Evolutionary conservation across 2,888 invertebrate genomes (phyloP).

Genomic region (Helicoverpa assulta): DNA sequence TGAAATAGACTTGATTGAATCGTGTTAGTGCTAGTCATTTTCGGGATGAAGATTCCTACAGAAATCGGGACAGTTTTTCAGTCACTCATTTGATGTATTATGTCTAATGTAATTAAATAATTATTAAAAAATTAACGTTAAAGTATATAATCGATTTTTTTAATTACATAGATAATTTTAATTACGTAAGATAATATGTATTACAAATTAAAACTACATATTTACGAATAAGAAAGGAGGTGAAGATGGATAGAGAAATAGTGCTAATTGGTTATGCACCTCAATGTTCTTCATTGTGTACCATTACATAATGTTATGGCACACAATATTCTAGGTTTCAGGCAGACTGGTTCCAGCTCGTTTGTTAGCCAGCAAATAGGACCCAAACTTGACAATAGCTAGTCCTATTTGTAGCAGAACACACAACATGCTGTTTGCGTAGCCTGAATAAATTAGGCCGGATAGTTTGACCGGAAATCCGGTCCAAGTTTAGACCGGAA

Average conservation of each 20-base stretch:
- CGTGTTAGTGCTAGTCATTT: too few species aligned
- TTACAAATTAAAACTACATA: too few species aligned
- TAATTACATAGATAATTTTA: too few species aligned
- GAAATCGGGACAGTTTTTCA: too few species aligned
- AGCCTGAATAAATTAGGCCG: slow-evolving; percentile 57
- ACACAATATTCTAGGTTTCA: not conserved
- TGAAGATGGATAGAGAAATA: too few species aligned
- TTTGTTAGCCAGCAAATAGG: slow-evolving; percentile 41
- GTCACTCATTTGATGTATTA: too few species aligned
- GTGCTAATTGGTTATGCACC: not conserved
- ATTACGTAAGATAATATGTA: too few species aligned
- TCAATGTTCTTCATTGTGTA: not conserved
- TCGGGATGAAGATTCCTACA: too few species aligned
- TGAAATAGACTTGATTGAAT: not conserved
- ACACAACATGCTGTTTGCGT: slow-evolving; percentile 52
- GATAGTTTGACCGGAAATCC: slow-evolving; percentile 52
- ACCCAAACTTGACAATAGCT: slow-evolving; percentile 51
- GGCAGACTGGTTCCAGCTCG: slow-evolving; percentile 5
- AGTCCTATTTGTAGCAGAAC: slow-evolving; percentile 40
- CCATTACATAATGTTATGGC: not conserved
- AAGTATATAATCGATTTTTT: too few species aligned
- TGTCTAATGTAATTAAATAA: too few species aligned
- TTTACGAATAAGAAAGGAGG: too few species aligned
- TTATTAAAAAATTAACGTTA: too few species aligned
- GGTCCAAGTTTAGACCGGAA: slow-evolving; percentile 53